Evolutionary conservation across 53 echinoderm and acorn worm genomes (phyloP).

Genomic region (Paelopatides confundens): DNA sequence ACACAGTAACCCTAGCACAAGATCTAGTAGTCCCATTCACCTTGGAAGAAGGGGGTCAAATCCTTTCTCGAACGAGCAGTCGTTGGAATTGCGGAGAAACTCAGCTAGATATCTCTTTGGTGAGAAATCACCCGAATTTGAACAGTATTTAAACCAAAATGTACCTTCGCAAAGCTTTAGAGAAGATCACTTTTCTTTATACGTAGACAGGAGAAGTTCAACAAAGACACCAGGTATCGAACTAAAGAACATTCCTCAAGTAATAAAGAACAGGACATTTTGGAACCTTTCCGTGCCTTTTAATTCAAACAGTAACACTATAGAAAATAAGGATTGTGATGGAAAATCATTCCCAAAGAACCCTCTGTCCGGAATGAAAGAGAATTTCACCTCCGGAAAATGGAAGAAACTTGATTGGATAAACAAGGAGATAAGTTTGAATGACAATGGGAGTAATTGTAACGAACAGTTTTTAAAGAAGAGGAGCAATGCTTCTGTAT

Average conservation of each 20-base stretch:
- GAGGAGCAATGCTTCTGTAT: not conserved
- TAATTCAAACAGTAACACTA: not conserved
- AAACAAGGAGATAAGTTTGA: not conserved
- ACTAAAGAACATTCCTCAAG: constrained; percentile 6
- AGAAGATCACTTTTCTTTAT: constrained; percentile 24
- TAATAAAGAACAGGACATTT: not conserved
- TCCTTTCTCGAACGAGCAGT: not conserved
- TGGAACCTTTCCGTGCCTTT: constrained; percentile 23
- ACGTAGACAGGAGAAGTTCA: not conserved
- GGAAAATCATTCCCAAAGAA: not conserved
- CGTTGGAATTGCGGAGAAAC: constrained; percentile 42
- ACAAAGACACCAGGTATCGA: not conserved
- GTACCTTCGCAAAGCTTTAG: constrained; percentile 5
- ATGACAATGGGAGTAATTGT: not conserved
- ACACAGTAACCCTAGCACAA: constrained; percentile 76
- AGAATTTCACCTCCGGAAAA: not conserved
- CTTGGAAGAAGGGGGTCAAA: constrained; percentile 2
- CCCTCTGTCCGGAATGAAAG: not conserved
- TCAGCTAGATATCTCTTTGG: constrained; percentile 85
- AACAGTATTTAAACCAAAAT: constrained; percentile 15
- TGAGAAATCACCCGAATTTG: constrained; percentile 43
- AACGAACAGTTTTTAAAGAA: not conserved
- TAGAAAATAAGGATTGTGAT: too few species aligned
- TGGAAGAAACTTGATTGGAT: not conserved
- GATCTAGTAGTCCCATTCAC: constrained; percentile 71